Conservation (phyloP, 2,888 invertebrate genomes). For the Sesamia inferens region DNA sequence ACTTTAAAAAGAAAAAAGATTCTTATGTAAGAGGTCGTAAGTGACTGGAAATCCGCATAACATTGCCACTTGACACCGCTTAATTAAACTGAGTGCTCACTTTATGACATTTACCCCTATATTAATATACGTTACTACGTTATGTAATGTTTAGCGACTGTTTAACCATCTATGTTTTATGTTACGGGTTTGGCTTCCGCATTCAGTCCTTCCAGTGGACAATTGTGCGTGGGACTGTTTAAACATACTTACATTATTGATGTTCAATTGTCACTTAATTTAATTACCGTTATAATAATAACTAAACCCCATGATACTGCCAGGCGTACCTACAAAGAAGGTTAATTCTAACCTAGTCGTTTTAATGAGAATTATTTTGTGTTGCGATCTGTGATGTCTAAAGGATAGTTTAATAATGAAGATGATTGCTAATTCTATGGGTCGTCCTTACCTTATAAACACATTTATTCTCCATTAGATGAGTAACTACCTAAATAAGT, state of each 20-base stretch:
- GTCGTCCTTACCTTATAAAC: background rate
- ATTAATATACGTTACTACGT: too few species aligned
- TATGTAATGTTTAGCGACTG: too few species aligned
- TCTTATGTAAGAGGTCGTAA: conserved; percentile 16
- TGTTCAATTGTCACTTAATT: too few species aligned
- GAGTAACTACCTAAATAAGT: too few species aligned
- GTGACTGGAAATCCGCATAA: conserved; percentile 20
- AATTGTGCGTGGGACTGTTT: too few species aligned
- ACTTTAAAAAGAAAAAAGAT: background rate
- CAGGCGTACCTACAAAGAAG: conserved; percentile 2
- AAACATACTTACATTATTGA: too few species aligned
- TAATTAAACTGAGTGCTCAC: conserved; percentile 49
- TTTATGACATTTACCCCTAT: background rate
- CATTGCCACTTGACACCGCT: conserved; percentile 27
- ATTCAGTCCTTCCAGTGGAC: too few species aligned
- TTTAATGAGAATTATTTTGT: conserved; percentile 13
- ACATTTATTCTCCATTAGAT: background rate
- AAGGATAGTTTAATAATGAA: background rate
- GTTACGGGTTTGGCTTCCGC: too few species aligned
- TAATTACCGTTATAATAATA: too few species aligned
- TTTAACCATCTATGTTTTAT: too few species aligned
- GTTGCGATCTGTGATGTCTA: conserved; percentile 2
- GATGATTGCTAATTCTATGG: background rate
- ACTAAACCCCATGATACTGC: conserved; percentile 1
- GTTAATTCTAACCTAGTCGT: conserved; percentile 20